Base-by-base conservation (phyloP, 2,888 invertebrate genomes). In the Acronicta alni region DNA sequence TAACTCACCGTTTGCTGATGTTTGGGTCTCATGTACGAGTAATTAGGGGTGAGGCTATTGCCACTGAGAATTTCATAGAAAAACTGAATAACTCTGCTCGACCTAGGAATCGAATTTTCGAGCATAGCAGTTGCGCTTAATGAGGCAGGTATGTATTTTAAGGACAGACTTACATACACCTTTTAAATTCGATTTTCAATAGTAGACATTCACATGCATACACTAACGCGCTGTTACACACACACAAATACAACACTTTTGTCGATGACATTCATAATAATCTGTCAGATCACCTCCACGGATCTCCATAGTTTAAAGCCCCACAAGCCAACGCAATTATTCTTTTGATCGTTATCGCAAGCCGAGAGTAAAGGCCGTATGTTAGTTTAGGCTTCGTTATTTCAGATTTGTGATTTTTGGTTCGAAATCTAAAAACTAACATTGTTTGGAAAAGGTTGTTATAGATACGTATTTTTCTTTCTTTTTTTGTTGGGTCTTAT, bases 371-470 rank as follows among this genome's bases (percentile, higher is more conserved):
- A 65, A 65, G 48, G 45, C n/a, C 57, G 44, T 53, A 58, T 71
- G 63, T 71, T 71, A 47, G 63, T 59, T 71, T 71, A 71, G 71
- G 71, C 44, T 52, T 71, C 67, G 71, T 67, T 71, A 71, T 64
- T 67, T 66, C 48, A 54, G 62, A 67, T 61, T 70, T 69, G 61
- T 61, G 66, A 69, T 62, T 57, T 57, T 57, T 63, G 64, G 47
- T 42, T 49, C 20, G 38, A 55, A 66, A 57, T 56, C 53, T 44
- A 39, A 52, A 51, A 57, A 20, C 32, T 39, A 17, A 41, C 54
- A 56, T 52, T 49, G 67, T 67, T 52, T 52, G 48, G 10, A 32
- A 56, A 47, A 49, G 48, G 48, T 53, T 57, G 23, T 37, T 41
- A 54, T 41, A 44, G 39, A 63, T 64, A 55, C 37, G 4, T 58